These are phyloP conservation scores for Laterallus jamaicensis DNA, from an alignment of 2,113 vertebrate species.

Conservation along the genomic window DNA sequence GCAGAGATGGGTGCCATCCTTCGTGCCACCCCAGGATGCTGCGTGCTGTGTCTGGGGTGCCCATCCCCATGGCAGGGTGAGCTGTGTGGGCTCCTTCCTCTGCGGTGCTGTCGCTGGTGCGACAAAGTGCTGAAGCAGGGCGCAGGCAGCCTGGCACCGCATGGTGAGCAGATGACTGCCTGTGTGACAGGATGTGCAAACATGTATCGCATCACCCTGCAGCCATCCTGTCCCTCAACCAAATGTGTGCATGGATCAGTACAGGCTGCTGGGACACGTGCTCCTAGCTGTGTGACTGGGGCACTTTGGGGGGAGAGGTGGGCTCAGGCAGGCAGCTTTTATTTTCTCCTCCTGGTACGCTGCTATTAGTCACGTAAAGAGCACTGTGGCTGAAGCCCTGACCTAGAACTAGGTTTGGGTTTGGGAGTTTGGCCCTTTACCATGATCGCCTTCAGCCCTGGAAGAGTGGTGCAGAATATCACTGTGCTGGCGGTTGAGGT, in stretches of 20 bases:
- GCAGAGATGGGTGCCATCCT: neutral
- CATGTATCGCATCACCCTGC: neutral
- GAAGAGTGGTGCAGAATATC: neutral
- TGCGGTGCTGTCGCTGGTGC: neutral
- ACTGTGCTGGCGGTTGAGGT: neutral
- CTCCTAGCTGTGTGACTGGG: neutral
- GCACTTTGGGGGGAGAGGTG: accelerated
- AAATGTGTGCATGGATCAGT: neutral
- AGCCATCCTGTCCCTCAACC: neutral
- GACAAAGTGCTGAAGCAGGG: too few species aligned
- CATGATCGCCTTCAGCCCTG: neutral
- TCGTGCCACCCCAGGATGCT: too few species aligned
- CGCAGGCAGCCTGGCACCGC: neutral
- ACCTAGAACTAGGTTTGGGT: neutral
- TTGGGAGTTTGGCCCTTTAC: neutral
- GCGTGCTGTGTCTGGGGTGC: neutral
- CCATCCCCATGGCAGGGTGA: neutral
- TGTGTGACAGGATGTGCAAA: neutral
- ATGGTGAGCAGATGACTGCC: neutral
- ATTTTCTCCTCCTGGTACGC: neutral
- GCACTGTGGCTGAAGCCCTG: neutral
- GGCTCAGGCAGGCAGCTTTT: neutral
- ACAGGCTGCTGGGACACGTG: neutral
- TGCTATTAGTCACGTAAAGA: neutral
- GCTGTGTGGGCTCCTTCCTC: too few species aligned